Evolutionary conservation across 2,888 invertebrate genomes (phyloP), one percentile per base, ranked within the genome.

Genomic region (Zaprionus bogoriensis): DNA sequence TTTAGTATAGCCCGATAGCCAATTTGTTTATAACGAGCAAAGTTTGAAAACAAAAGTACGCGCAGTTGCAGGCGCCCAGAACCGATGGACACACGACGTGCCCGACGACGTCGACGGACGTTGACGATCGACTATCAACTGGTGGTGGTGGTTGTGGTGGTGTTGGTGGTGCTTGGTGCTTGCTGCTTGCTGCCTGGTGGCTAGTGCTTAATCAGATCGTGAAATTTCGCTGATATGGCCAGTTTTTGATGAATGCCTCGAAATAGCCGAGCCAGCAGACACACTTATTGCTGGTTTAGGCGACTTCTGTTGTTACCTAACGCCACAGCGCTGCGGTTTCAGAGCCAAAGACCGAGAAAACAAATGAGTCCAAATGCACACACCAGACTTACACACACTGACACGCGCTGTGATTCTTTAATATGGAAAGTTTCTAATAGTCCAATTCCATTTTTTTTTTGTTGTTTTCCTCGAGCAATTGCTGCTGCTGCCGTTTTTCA

Each of bases 21-120:
- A 87, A 81, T 81, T 75, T 81, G 85, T 81, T 81, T 81, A 84
- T 65, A 20, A 28, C 28, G 30, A 44, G 51, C 51, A 36, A 52
- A 51, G 44, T 47, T 52, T 47, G 4, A 42, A 54, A 54, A 12
- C 22, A 44, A 58, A 58, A 53, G 45, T 39, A 39, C 28, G 42
- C 38, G 23, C 25, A 10, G 6, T 58, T 58, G 22, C 48, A 54
- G 54, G 30, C 45, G 44, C 28, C 46, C 50, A 41, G 25, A 48
- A 28, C 4, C n/a, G 28, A 23, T 44, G 42, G 53, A 39, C 32
- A 32, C 32, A 36, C 32, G 17, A 36, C 17, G 3, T 14, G 17
- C 32, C 50, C 20, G 10, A 47, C 22, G 3, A 32, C 48, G 2
- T n/a, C 45, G 30, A 42, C 54, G 27, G n/a, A 72, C 36, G 42